Evolutionary conservation across 2,797 vertebrate genomes (phyloP), one percentile per base, ranked within the genome.

Genomic region (Crocodylus rhombifer): DNA sequence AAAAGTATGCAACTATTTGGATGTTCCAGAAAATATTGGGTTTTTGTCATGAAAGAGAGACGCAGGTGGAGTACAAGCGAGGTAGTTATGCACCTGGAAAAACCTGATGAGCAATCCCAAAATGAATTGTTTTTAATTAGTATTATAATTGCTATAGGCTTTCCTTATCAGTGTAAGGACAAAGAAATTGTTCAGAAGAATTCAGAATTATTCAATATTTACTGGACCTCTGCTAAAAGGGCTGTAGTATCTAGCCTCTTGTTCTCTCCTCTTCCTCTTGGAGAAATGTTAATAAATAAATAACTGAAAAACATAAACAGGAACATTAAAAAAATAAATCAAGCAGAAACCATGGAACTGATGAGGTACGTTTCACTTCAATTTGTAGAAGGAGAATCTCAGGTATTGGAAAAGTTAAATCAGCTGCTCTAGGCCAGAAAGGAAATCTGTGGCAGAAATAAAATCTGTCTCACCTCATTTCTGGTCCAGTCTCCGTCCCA

Each of bases 291-390:
- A 42, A 75, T 26, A 42, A 67, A 56, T 23, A 18, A 30, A 28
- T 93, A 57, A 51, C 56, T 42, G 28, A 83, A 73, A 74, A 73
- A 61, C 25, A 14, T 61, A 36, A 57, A 62, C 26, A 10, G 25
- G 28, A 57, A 92, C 88, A 80, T 78, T 0, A 25, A 67, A 55
- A 73, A 13, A 88, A 36, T 13, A 36, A 42, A 5, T 81, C 8
- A 18, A 57, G 5, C 65, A 86, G 61, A 63, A 51, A 25, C 13
- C 77, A 1, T 74, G 65, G 25, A 64, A 56, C 1, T 2, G 64
- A 18, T 30, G 3, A 23, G 33, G 21, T 2, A 1, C 8, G 4
- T 56, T 74, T 77, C 0, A 0, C 4, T 33, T 91, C 80, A 0
- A 0, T 6, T 58, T 79, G 5, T 25, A 61, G 2, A 87, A 33